phyloP scores from a whole-genome alignment of 2,888 invertebrate genomes.

The Quadroppia sp. region DNA sequence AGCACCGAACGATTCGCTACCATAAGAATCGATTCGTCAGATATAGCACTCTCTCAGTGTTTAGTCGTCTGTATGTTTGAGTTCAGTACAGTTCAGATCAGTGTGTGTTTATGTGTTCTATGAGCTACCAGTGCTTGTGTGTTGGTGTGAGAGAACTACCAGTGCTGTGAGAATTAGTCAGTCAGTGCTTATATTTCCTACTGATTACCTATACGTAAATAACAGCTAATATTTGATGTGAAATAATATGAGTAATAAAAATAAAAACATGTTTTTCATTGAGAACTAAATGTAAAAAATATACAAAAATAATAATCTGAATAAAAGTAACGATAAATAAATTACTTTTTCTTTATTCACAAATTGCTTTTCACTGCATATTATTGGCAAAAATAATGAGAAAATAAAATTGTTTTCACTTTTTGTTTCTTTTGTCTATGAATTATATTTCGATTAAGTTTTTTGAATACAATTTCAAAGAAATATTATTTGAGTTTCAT shows the following conservation, averaged over 20 bases:
- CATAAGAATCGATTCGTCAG: conserved; percentile 15
- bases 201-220: no score
- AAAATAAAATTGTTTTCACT: no score
- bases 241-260: background rate
- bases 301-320: background rate
- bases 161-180: background rate
- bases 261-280: background rate
- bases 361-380: no score
- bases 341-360: no score
- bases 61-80: conserved; percentile 12
- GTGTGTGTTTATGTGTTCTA: background rate
- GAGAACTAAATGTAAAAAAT: background rate
- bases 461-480: no score
- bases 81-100: conserved; percentile 10
- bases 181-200: background rate
- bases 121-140: background rate
- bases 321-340: background rate
- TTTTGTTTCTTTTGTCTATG: no score
- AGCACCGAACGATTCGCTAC: background rate
- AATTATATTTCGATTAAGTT: no score
- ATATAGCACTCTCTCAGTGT: conserved; percentile 16
- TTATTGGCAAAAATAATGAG: no score
- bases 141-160: background rate
- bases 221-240: background rate
- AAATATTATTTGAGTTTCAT: no score